These are phyloP conservation scores for Pseudochirops cupreus DNA, from an alignment of 2,797 vertebrate genomes.

Conservation along the genomic window DNA sequence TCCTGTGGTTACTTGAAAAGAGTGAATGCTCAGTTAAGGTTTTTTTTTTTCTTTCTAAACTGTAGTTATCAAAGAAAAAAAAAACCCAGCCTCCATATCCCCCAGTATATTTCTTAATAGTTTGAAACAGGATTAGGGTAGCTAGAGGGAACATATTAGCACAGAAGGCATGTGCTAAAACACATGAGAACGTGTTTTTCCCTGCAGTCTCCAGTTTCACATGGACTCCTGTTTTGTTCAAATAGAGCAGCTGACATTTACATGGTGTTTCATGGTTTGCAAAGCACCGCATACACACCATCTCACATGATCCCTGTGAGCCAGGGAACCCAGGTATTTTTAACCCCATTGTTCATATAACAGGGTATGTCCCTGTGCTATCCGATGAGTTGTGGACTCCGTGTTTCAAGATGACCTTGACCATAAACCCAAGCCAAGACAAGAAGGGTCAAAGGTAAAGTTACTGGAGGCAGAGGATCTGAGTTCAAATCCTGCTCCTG, in stretches of 20 bases:
- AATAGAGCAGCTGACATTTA: neutral
- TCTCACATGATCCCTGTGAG: neutral
- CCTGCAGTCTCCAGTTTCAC: neutral
- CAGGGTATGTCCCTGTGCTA: neutral
- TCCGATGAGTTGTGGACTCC: neutral
- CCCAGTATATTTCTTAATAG: neutral
- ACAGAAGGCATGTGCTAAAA: neutral
- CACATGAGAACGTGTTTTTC: neutral
- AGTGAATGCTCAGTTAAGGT: neutral
- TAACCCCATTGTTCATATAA: neutral
- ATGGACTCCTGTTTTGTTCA: neutral
- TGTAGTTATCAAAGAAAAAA: neutral
- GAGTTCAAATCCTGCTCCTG: neutral
- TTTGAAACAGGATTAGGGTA: neutral
- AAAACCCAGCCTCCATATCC: neutral
- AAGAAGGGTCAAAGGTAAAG: neutral
- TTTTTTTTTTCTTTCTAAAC: neutral
- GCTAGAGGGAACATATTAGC: neutral
- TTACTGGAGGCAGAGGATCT: neutral
- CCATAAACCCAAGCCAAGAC: neutral
- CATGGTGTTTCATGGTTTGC: neutral
- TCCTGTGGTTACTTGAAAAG: neutral
- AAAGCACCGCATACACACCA: neutral
- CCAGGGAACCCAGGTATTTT: neutral
- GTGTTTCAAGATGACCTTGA: neutral